Evolutionary conservation across 2,888 invertebrate genomes (phyloP).

Genomic region (Ceramica pisi): DNA sequence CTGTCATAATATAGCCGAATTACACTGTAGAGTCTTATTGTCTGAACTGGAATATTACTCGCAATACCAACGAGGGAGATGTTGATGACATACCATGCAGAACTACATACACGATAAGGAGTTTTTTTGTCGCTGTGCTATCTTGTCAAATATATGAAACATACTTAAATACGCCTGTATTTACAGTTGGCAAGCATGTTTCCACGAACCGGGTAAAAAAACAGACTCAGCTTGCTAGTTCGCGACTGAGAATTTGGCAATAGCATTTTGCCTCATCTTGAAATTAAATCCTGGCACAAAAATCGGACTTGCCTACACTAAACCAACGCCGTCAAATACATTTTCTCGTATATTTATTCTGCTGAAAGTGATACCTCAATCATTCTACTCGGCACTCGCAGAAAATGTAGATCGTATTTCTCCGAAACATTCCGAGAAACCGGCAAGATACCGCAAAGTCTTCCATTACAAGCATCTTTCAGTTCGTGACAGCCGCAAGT

Average conservation of each 20-base stretch:
- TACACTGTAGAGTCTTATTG: constrained; percentile 16
- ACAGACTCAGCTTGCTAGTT: background rate
- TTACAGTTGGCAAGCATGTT: background rate
- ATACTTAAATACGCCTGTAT: background rate
- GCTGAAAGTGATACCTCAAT: constrained; percentile 29
- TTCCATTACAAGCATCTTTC: constrained; percentile 42
- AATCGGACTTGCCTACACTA: background rate
- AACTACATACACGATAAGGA: background rate
- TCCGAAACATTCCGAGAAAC: constrained; percentile 34
- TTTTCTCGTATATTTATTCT: constrained; percentile 1
- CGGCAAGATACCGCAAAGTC: constrained; percentile 15
- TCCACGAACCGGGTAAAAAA: background rate
- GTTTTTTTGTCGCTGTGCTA: background rate
- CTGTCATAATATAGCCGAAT: constrained; percentile 38
- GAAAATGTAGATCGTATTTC: constrained; percentile 28
- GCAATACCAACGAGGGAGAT: constrained; percentile 13
- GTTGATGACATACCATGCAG: constrained; percentile 6
- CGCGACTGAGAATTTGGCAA: no score
- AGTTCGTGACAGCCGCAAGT: constrained; percentile 60
- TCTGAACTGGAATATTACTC: constrained; percentile 14
- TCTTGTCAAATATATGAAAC: background rate
- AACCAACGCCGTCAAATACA: background rate
- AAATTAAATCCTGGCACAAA: no score
- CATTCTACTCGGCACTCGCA: constrained; percentile 15
- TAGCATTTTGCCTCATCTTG: no score